phyloP scores from a whole-genome alignment of 2,888 invertebrate genomes.

The Drosophila putrida region DNA sequence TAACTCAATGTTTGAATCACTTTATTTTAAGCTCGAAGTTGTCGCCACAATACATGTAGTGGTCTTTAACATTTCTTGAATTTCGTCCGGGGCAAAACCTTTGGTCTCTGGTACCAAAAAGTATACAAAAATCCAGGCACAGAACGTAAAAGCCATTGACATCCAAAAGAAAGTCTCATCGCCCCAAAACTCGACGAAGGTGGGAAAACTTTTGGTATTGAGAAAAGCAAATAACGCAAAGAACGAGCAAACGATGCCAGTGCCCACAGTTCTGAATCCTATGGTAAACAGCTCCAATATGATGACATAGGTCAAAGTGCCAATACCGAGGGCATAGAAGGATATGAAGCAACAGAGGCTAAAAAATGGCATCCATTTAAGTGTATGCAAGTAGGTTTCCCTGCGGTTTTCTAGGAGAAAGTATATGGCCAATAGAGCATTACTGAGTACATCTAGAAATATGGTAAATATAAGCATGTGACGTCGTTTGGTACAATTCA shows the following conservation, averaged over 20 bases:
- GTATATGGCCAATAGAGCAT: slow-evolving; percentile 89
- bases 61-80: slow-evolving; percentile 5
- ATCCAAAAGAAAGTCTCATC: slow-evolving; percentile 15
- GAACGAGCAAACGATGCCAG: slow-evolving; percentile 90
- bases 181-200: background rate
- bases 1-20: background rate
- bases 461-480: slow-evolving; percentile 90
- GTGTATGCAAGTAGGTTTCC: slow-evolving; percentile 71
- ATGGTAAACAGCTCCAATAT: slow-evolving; percentile 91
- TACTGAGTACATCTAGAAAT: slow-evolving; percentile 88
- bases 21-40: background rate
- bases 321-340: slow-evolving; percentile 92
- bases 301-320: slow-evolving; percentile 91
- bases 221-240: slow-evolving; percentile 92
- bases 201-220: slow-evolving; percentile 89
- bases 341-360: slow-evolving; percentile 90
- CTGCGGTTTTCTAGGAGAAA: slow-evolving; percentile 85
- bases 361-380: slow-evolving; percentile 90
- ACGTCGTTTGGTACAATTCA: slow-evolving; percentile 91
- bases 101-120: slow-evolving; percentile 28
- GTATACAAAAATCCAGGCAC: slow-evolving; percentile 7
- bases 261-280: slow-evolving; percentile 90
- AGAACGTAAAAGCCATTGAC: background rate
- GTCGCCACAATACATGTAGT: background rate
- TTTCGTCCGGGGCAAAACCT: background rate